These are phyloP conservation scores for Meteorus colon DNA, from an alignment of 2,888 invertebrate species.

Conservation along the genomic window DNA sequence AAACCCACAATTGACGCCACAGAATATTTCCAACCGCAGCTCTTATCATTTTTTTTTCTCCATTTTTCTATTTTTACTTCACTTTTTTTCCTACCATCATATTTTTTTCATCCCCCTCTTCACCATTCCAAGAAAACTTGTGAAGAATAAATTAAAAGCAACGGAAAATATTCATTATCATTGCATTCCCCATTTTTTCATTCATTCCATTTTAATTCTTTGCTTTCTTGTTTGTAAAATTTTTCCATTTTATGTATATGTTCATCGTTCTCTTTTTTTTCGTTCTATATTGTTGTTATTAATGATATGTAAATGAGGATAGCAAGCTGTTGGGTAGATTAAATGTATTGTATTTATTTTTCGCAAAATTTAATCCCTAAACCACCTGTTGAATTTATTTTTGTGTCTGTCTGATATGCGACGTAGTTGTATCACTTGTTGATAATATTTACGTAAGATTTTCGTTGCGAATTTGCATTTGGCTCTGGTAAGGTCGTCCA, in stretches of 20 bases:
- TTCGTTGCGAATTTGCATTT: too few relatives aligned
- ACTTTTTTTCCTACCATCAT: constrained; percentile 5
- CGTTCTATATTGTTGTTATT: too few relatives aligned
- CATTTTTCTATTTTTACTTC: constrained; percentile 24
- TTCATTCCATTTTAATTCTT: too few relatives aligned
- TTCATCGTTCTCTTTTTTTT: too few relatives aligned
- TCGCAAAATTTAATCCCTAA: neutral
- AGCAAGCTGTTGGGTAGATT: too few relatives aligned
- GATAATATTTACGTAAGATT: constrained; percentile 9
- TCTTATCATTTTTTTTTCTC: constrained; percentile 28
- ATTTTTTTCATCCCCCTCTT: neutral
- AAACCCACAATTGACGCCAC: constrained; percentile 53
- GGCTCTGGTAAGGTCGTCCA: too few relatives aligned
- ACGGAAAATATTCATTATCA: constrained; percentile 13
- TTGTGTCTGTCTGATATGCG: too few relatives aligned
- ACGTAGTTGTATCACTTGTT: neutral
- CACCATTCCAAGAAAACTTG: neutral
- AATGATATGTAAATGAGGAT: too few relatives aligned
- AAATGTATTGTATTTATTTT: too few relatives aligned
- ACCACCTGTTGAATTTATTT: constrained; percentile 11
- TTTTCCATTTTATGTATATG: too few relatives aligned
- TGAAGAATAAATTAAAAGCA: neutral
- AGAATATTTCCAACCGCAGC: constrained; percentile 53
- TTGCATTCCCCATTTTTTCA: too few relatives aligned
- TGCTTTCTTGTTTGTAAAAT: too few relatives aligned